phyloP scores from a whole-genome alignment of 1,140 invertebrate species.

The Micrasema minimum region DNA sequence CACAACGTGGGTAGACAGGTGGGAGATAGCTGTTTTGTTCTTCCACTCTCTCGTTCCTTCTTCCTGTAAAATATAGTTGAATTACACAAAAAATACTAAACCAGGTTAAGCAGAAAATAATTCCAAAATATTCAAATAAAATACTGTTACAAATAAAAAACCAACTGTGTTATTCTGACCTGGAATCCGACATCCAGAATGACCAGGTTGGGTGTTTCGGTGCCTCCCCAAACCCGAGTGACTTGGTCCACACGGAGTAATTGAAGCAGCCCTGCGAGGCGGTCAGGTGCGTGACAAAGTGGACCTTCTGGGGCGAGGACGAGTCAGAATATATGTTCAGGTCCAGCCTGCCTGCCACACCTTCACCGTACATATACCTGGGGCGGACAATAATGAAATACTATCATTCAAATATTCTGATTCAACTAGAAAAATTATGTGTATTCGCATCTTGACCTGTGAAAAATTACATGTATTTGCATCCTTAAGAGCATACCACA shows the following conservation, averaged over 20 bases:
- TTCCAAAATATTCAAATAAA: too few relatives aligned
- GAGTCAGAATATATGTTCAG: constrained; percentile 55
- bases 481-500: too few relatives aligned
- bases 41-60: constrained; percentile 71
- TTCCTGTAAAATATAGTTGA: constrained; percentile 67
- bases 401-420: too few relatives aligned
- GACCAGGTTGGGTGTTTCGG: constrained; percentile 57
- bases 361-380: constrained; percentile 80
- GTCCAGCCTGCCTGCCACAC: constrained; percentile 71
- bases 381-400: too few relatives aligned
- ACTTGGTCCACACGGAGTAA: constrained; percentile 58
- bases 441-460: too few relatives aligned
- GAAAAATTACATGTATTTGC: too few relatives aligned
- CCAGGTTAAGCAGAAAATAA: too few relatives aligned
- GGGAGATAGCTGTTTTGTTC: constrained; percentile 69
- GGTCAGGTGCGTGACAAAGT: constrained; percentile 57
- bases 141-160: too few relatives aligned
- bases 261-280: constrained; percentile 59
- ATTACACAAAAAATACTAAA: too few relatives aligned
- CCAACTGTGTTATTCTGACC: too few relatives aligned
- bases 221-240: constrained; percentile 56
- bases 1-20: constrained; percentile 67
- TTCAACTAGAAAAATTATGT: too few relatives aligned
- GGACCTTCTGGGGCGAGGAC: constrained; percentile 49
- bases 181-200: constrained; percentile 64